Percentiles rank a stretch among this genome's conserved stretches.
Conservation (phyloP, 2,888 invertebrate species). For the Tanytarsus gracilentus region DNA sequence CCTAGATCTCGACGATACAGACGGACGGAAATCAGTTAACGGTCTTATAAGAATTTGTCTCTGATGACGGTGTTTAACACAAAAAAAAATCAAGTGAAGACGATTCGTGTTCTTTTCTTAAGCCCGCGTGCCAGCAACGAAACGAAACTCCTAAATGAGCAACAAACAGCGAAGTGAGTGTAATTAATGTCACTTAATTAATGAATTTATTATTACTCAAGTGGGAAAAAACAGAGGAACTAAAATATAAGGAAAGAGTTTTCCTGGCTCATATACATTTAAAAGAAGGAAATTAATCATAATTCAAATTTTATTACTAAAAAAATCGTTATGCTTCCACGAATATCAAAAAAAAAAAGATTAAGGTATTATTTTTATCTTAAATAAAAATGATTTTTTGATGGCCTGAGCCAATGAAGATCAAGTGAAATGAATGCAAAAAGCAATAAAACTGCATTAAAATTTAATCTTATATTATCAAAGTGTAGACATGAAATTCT, state of each 20-base stretch:
- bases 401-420: background rate
- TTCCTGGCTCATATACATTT: slow-evolving; percentile 14
- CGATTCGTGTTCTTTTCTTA: no score
- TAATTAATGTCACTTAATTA: slow-evolving; percentile 28
- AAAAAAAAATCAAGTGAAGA: background rate
- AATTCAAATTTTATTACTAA: slow-evolving; percentile 3
- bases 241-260: slow-evolving; percentile 22
- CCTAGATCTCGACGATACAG: no score
- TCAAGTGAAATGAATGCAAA: background rate
- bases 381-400: no score
- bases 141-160: no score
- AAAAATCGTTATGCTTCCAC: background rate
- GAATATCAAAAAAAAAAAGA: no score
- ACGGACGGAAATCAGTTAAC: no score
- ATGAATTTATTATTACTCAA: slow-evolving; percentile 28
- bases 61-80: no score
- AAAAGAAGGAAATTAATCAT: slow-evolving; percentile 20
- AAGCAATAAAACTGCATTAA: slow-evolving; percentile 27
- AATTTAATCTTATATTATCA: slow-evolving; percentile 25
- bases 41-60: no score
- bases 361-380: no score
- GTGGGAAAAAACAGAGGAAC: slow-evolving; percentile 15
- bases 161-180: no score
- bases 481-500: slow-evolving; percentile 25
- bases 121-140: no score